Evolutionary conservation across 2,113 vertebrate genomes (phyloP), one percentile per base, ranked within the genome.

Genomic region (Hypanus sabinus): DNA sequence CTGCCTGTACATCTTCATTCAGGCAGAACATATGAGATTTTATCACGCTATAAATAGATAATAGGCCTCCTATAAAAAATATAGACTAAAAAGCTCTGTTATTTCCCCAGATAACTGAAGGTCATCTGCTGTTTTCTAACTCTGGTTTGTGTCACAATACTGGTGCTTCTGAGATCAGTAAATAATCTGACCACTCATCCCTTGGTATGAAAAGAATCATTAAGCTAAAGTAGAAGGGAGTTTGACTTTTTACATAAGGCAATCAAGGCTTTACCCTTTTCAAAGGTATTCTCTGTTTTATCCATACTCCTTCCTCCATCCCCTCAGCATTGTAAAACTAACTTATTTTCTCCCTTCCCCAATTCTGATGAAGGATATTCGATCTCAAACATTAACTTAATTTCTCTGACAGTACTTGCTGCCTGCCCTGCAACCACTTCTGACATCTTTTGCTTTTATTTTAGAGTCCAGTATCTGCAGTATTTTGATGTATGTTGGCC

Each of bases 41-140:
- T 73, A 83, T 22, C 36, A 55, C 20, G 22, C 81, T 85, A 5
- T 27, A 83, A 83, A 36, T 80, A 80, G n/a, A 83, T 83, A 87
- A 87, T 27, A 73, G 38, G 11, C 4, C 36, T 68, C 4, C 18
- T 55, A 55, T 93, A 73, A 38, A 16, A 24, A 73, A 73, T 24
- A 11, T 46, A 27, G 33, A 55, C 70, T 93, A 70, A 73, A 75
- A 93, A 75, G 38, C 22, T 73, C 38, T 33, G 65, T 70, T 65
- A 93, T 73, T 71, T 90, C 70, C 24, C 73, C 36, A 46, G 68
- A 71, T 20, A 93, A 20, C 38, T 73, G 36, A 93, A 93, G 36
- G 38, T 93, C 91, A 93, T 93, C 22, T 73, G 70, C 73, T 93
- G 91, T 55, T 73, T 93, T 12, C 68, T 68, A 73, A 24, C 91